Evolutionary conservation across 1,140 invertebrate genomes (phyloP), one percentile per base, ranked within the genome.

Genomic region (Drosophila oshimai): DNA sequence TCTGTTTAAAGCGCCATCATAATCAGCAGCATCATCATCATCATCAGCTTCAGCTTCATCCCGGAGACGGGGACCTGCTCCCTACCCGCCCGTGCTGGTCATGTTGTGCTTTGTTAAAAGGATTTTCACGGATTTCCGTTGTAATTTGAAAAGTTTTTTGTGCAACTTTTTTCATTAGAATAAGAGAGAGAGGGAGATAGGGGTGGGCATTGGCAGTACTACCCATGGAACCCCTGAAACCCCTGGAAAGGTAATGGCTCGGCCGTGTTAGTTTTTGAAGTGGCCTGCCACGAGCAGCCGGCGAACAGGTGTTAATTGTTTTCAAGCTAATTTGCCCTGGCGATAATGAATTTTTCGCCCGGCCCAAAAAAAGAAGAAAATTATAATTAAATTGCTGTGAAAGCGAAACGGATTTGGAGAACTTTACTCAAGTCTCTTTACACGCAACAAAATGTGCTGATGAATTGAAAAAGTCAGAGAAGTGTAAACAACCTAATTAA

Each of bases 111-210:
- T 87, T 87, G 80, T 84, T 87, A 87, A 87, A 87, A 87, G 81
- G 81, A 87, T 87, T 87, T 87, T 87, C 81, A 87, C 76, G 81
- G 81, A 87, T 87, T 87, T 87, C 81, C 72, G 76, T 87, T 87
- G 81, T 87, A 87, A 87, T 87, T 87, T 87, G 81, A 87, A 87
- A 87, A 87, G 68, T 87, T 87, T 86, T 86, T 76, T 78, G 50
- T 87, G 51, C 81, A 86, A 86, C 81, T 87, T 87, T 87, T 87
- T 87, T 87, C 81, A 87, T 87, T 87, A 86, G 75, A 79, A 86
- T 71, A 53, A 61, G 29, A 26, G 51, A 46, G 42, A 29, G 34
- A 31, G 13, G 45, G 36, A 36, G 7, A 39, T 13, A 17, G 37
- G 31, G 34, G 7, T 33, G 41, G 33, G 57, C 47, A 45, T 37